Conservation (phyloP, 2,113 vertebrate species). For the Trogon surrucura region DNA sequence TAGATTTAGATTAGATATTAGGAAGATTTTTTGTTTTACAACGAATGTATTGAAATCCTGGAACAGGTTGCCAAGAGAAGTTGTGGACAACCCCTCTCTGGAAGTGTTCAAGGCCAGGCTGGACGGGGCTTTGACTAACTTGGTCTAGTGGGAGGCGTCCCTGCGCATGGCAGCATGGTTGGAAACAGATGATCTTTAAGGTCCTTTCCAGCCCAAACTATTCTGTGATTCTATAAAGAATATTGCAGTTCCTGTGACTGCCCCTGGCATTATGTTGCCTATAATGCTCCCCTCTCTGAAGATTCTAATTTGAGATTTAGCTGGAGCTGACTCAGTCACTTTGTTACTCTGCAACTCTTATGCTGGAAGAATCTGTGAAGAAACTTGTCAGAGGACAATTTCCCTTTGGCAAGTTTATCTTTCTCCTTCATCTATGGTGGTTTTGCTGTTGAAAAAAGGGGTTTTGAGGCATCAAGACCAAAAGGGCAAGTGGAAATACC, state of each 20-base stretch:
- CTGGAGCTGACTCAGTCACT: not conserved
- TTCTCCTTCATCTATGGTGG: not conserved
- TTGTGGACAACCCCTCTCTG: too few species aligned
- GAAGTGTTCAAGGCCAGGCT: too few species aligned
- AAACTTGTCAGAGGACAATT: not conserved
- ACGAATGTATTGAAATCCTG: too few species aligned
- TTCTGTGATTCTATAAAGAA: too few species aligned
- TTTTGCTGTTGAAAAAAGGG: not conserved
- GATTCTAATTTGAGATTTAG: not conserved
- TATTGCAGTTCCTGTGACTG: not conserved
- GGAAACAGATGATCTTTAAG: too few species aligned
- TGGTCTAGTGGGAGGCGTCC: too few species aligned
- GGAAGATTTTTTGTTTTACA: too few species aligned
- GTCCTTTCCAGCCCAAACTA: too few species aligned
- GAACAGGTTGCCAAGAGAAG: too few species aligned
- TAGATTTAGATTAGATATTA: too few species aligned
- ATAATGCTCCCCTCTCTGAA: fast-evolving
- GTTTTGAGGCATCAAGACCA: not conserved
- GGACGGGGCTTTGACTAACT: too few species aligned
- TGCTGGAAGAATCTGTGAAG: not conserved
- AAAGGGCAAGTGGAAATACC: not conserved
- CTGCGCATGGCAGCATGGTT: too few species aligned
- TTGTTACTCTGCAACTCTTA: not conserved
- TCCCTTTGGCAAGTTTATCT: not conserved
- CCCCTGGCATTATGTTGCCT: not conserved